Base-by-base conservation (phyloP, 30 jellyfish, hydroid and myxozoan species). In the Turritopsis rubra region DNA sequence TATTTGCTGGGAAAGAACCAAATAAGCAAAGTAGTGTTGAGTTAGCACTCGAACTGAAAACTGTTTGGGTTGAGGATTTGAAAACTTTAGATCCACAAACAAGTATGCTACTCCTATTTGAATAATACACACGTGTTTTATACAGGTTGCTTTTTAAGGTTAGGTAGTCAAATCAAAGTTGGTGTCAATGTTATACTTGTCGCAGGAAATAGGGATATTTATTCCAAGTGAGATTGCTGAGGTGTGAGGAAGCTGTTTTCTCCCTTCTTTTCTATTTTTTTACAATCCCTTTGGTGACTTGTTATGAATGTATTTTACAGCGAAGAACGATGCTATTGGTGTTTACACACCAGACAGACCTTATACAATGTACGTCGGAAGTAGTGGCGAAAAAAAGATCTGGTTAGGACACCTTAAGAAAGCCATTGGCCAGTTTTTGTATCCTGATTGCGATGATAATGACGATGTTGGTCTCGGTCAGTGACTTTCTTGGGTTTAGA, bases 261-360 rank as follows among this genome's bases (percentile, higher is more conserved):
- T 13, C 53, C 29, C n/a, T n/a, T n/a, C n/a, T n/a, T n/a, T n/a
- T n/a, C n/a, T n/a, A n/a, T n/a, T n/a, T n/a, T n/a, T n/a, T n/a
- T n/a, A n/a, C n/a, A n/a, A n/a, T n/a, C n/a, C n/a, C n/a, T n/a
- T n/a, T n/a, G n/a, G n/a, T n/a, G n/a, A 41, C 60, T 41, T 41
- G 13, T 5, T 41, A 3, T 41, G 13, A 41, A 41, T 26, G 5
- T 53, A 52, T 27, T 71, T 0, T 83, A 27, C 71, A 92, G 98
- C 98, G 18, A 87, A 87, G 52, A 85, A 92, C 18, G 98, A 92
- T 74, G 96, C 98, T 9, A 92, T 92, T 68, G 98, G 95, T 5
- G 65, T 92, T 66, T 85, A 88, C 86, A 92, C 96, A 18, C 98
- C 98, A 20, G 98, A 88, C 79, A 80, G 98, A 41, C 96, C 98